Base-by-base conservation (phyloP, 2,113 vertebrate genomes). In the Pituophis catenifer region DNA sequence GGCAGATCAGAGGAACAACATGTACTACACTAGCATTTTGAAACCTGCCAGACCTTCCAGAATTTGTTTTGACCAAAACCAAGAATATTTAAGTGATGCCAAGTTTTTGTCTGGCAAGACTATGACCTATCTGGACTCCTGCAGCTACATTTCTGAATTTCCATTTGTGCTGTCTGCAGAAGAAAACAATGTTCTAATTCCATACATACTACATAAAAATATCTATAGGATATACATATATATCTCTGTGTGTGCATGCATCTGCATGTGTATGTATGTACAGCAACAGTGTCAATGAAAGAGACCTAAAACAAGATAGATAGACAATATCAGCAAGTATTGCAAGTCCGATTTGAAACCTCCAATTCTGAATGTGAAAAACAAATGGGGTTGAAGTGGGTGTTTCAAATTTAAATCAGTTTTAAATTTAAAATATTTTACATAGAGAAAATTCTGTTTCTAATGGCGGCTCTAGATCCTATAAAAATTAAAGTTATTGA, bases 361-460 rank as follows among this genome's bases (percentile, higher is more conserved):
- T 65, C 9, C 26, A 65, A n/a, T 75, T 75, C 15, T 75, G 70
- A 75, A 75, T 38, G 38, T 17, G 70, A 75, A 75, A 75, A 38
- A n/a, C 1, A 13, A 26, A 29, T 11, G 59, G 26, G 26, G 0
- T 65, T 65, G 62, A 33, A 75, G n/a, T 19, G 15, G 0, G 7
- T 38, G 29, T 75, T 70, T 70, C 29, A 52, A 53, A 52, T 15
- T 53, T 87, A 97, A 97, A 96, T 86, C 95, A 96, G 95, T 96
- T 94, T 59, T 94, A 95, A 94, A 92, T 94, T 96, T 96, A 96
- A 97, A 96, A 96, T 91, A 97, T 93, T 94, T 95, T 96, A 90
- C 88, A 90, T n/a, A 29, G 54, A 53, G 86, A 93, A 96, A 93
- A 52, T 85, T 94, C 94, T 96, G 95, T 95, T 96, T 95, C 94